Base-by-base conservation (phyloP, 1,140 invertebrate species). In the Procambarus clarkii region DNA sequence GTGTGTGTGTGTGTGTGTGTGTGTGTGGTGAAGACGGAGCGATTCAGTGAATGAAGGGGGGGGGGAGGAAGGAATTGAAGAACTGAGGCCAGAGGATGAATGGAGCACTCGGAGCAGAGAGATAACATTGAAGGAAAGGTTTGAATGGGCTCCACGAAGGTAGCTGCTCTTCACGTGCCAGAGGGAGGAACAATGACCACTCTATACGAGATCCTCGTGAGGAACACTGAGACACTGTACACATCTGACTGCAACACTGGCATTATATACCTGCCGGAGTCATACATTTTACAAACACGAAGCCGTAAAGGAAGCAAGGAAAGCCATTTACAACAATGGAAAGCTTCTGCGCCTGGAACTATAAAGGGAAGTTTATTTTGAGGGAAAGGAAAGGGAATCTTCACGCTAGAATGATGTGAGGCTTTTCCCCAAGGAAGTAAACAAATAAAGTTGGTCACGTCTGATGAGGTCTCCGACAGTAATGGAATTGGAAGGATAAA, bases 101-200 rank as follows among this genome's bases (percentile, higher is more conserved):
- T n/a, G n/a, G n/a, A n/a, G n/a, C n/a, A n/a, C n/a, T n/a, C n/a
- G n/a, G n/a, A n/a, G n/a, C n/a, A n/a, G n/a, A n/a, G n/a, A n/a
- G n/a, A n/a, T n/a, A n/a, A n/a, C n/a, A n/a, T n/a, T n/a, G n/a
- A n/a, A n/a, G n/a, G n/a, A n/a, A n/a, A n/a, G n/a, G n/a, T n/a
- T n/a, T n/a, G n/a, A n/a, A n/a, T n/a, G n/a, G n/a, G n/a, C n/a
- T n/a, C n/a, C n/a, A n/a, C n/a, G n/a, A n/a, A n/a, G n/a, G n/a
- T n/a, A n/a, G n/a, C n/a, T n/a, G n/a, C n/a, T n/a, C n/a, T n/a
- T n/a, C n/a, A n/a, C 50, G 46, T 1, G 13, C 1, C 44, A 82
- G 80, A 60, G 80, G 58, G 48, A 82, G 48, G 48, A 46, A 64
- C 18, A 84, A 58, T 69, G 58, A 64, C 64, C 48, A 84, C 7